Base-by-base conservation (phyloP, 2,797 vertebrate genomes). In the Pipistrellus pipistrellus region DNA sequence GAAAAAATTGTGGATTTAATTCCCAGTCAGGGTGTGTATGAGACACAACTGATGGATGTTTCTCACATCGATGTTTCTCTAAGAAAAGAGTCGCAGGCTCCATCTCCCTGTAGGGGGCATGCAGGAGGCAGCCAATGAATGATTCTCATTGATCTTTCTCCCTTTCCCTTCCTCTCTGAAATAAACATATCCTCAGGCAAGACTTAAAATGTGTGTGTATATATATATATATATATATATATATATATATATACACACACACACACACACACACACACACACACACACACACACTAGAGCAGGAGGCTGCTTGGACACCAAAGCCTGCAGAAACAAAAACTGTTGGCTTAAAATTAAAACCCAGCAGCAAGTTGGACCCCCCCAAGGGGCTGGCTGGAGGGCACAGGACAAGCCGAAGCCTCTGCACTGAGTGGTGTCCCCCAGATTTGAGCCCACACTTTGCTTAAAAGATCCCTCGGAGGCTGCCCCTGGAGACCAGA, bases 361-460 rank as follows among this genome's bases (percentile, higher is more conserved):
- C 8, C 8, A 2, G 6, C 15, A 14, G 32, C 27, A n/a, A 35
- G 38, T 25, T 18, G 64, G 35, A 20, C 23, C 32, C 15, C 69
- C 23, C 32, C 0, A 2, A 13, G 32, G 23, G 80, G 12, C n/a
- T 4, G n/a, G 75, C 32, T 55, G 48, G 6, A 77, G 12, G 48
- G 20, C 73, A 76, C 75, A 23, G n/a, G 48, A 20, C 1, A 3
- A 77, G n/a, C 48, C n/a, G 77, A 25, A 12, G 11, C 51, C 48
- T 89, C 13, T 41, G 68, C 14, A n/a, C 41, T 1, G 0, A 2
- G 41, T 2, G 15, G 15, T 8, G n/a, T 15, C 1, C n/a, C 14
- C 30, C 30, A 81, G 48, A 32, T 30, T 25, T 17, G 75, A 64
- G 15, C 38, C 80, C n/a, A 21, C 20, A 8, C 1, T 62, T 18